Evolutionary conservation across 2,888 invertebrate species (phyloP), one percentile per base, ranked within the genome.

Genomic region (Lordiphosa andalusiaca): DNA sequence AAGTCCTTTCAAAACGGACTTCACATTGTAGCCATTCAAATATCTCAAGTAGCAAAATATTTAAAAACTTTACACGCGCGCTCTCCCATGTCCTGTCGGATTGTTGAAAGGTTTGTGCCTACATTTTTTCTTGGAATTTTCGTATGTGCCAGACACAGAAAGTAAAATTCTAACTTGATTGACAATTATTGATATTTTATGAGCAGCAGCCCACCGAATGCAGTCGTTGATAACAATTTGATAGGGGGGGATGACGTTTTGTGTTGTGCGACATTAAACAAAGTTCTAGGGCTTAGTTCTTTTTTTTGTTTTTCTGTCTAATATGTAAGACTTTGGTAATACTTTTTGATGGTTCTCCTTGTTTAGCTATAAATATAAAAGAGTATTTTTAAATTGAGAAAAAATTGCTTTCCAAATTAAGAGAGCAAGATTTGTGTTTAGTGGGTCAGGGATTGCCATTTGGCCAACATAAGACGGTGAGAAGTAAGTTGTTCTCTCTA

Each of bases 121-220:
- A 10, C 30, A 30, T 9, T 30, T 30, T 30, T 30, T 30, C 2
- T 6, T 37, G 12, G 30, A 6, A 36, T 30, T 10, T 12, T 10
- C 33, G 35, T 25, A 7, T n/a, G n/a, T 40, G 6, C n/a, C 40
- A 33, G 9, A 54, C 12, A 7, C 41, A 54, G 33, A 39, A 12
- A 13, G 50, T 44, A 25, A 53, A 40, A 49, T 25, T 25, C 25
- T 41, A 48, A 69, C 47, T 63, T 65, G 69, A 67, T 69, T 72
- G 81, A 76, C 84, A 80, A 69, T 76, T 72, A 81, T 76, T 84
- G 77, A 63, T 76, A 66, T 80, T 80, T 66, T 67, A 82, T 78
- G 65, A 59, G 58, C 37, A 46, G 3, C 30, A 5, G 44, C 10
- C 44, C 41, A 37, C 52, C 46, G 54, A 54, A 48, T 50, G 16